A percentile compares a stretch with the other conserved stretches of the same genome.
Conservation (phyloP, 1,140 invertebrate genomes). For the Wiebesia pumilae region DNA sequence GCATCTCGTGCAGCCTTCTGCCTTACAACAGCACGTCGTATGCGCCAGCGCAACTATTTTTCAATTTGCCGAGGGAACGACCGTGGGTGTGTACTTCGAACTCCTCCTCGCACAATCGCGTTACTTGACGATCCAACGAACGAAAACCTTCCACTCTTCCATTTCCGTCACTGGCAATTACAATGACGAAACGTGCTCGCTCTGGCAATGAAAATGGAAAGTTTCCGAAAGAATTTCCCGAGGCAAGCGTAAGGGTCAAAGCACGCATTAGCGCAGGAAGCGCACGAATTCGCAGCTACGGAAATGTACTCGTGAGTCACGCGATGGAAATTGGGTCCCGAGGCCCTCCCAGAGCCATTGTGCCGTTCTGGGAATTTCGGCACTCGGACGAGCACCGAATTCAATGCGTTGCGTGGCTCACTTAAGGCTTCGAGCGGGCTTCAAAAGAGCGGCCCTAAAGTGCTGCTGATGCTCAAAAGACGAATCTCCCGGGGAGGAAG, state of each 20-base stretch:
- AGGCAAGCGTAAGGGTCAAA: no score
- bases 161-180: no score
- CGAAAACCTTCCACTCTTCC: neutral
- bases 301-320: neutral
- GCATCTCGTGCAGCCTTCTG: no score
- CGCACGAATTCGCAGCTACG: neutral
- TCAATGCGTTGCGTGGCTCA: neutral
- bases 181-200: no score
- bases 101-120: neutral
- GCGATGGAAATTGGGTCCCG: no score
- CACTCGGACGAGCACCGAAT: neutral
- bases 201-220: neutral
- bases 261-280: neutral
- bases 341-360: neutral
- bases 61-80: no score
- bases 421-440: neutral
- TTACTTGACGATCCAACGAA: neutral
- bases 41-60: no score
- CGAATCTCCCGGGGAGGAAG: constrained; percentile 31
- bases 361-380: neutral
- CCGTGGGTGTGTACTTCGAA: no score
- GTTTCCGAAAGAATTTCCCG: neutral
- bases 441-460: neutral
- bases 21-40: no score
- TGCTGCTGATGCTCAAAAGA: neutral